These are phyloP conservation scores for Bolinopsis microptera DNA, from an alignment of 37 sponge, comb jelly and placozoan species.

Conservation along the genomic window DNA sequence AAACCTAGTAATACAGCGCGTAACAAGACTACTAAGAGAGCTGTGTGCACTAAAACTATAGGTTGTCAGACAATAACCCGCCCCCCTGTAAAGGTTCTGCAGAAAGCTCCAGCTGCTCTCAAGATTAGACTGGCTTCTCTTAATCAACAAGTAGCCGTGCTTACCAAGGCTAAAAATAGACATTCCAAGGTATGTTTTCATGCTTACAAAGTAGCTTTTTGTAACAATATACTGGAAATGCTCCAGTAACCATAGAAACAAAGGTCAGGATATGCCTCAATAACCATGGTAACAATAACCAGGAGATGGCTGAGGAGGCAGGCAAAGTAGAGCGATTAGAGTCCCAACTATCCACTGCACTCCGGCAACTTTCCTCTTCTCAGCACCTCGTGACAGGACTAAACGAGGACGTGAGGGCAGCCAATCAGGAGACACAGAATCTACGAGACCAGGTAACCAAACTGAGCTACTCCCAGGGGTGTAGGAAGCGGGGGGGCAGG, in stretches of 20 bases:
- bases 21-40: neutral
- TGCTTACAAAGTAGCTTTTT: neutral
- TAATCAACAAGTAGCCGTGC: conserved; percentile 30
- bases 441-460: conserved; percentile 4
- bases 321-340: neutral
- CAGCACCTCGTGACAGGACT: neutral
- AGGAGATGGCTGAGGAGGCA: conserved; percentile 12
- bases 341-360: neutral
- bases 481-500: too few species aligned
- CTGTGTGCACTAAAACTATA: neutral
- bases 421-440: neutral
- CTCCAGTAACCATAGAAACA: too few species aligned
- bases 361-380: neutral
- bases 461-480: too few species aligned
- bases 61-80: conserved; percentile 3
- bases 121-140: conserved; percentile 35
- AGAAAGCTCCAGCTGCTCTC: conserved; percentile 26
- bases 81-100: conserved; percentile 29
- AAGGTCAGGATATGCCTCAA: too few species aligned
- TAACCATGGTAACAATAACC: too few species aligned
- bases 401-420: neutral
- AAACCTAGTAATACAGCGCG: neutral
- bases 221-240: too few species aligned
- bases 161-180: conserved; percentile 19
- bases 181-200: conserved; percentile 24